phyloP scores from a whole-genome alignment of 2,797 vertebrate genomes.

The Lagodon rhomboides region DNA sequence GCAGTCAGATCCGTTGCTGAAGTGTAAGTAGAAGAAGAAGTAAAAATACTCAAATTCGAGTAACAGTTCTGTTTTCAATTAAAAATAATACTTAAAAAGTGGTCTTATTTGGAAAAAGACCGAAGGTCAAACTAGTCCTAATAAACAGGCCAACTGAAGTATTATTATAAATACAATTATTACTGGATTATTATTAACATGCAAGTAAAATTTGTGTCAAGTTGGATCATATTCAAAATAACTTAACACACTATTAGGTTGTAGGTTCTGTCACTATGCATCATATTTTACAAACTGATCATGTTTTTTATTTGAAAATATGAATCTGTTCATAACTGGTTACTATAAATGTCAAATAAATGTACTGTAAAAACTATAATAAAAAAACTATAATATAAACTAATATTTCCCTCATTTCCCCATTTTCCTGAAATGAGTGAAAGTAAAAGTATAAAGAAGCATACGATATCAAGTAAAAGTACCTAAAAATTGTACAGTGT shows the following conservation, averaged over 20 bases:
- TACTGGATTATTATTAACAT: background rate
- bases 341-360: conserved; percentile 17
- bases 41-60: conserved; percentile 9
- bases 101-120: background rate
- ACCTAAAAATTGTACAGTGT: background rate
- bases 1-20: conserved; percentile 13
- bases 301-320: conserved; percentile 11
- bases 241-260: background rate
- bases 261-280: background rate
- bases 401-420: background rate
- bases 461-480: conserved; percentile 5
- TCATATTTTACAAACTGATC: background rate
- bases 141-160: background rate
- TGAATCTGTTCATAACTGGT: background rate
- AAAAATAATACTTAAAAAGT: background rate
- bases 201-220: background rate
- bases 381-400: no score
- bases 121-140: background rate
- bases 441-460: background rate
- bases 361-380: background rate
- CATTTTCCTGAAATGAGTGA: conserved; percentile 6
- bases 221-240: background rate
- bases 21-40: no score
- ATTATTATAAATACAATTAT: background rate
- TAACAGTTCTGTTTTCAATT: background rate